A percentile compares a stretch with the other conserved stretches of the same genome.
Evolutionary conservation across 1,140 invertebrate species (phyloP).

Genomic region (Ephestia elutella): DNA sequence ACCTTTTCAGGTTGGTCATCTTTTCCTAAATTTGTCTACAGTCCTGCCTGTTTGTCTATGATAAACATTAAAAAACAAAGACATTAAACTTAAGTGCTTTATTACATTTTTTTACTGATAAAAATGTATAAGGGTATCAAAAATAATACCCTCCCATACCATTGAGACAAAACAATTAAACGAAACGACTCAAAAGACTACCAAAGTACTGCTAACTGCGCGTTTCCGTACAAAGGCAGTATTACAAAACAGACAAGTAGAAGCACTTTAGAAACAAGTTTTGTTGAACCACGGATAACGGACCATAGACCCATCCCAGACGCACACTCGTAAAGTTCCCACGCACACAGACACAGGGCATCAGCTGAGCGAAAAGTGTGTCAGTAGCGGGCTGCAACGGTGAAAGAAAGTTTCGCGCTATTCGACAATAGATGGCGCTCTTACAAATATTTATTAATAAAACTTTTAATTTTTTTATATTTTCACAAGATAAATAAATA

Average conservation of each 20-base stretch:
- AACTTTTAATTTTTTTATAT: background rate
- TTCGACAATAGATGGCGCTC: conserved; percentile 57
- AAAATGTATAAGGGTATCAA: too few relatives aligned
- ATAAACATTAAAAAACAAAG: too few relatives aligned
- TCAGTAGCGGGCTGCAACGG: conserved; percentile 61
- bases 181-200: conserved; percentile 10
- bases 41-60: too few relatives aligned
- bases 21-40: too few relatives aligned
- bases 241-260: conserved; percentile 32
- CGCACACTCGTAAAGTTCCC: conserved; percentile 34
- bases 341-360: conserved; percentile 28
- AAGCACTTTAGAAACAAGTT: conserved; percentile 38
- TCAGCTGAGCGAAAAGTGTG: conserved; percentile 66
- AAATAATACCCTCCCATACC: too few relatives aligned
- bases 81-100: too few relatives aligned
- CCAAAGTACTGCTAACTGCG: conserved; percentile 1
- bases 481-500: too few relatives aligned
- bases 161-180: background rate
- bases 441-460: background rate
- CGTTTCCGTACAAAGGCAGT: conserved; percentile 23
- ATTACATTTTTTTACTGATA: too few relatives aligned
- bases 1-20: too few relatives aligned
- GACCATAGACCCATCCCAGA: conserved; percentile 33
- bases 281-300: conserved; percentile 29
- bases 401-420: conserved; percentile 47